A percentile compares a stretch with the other conserved stretches of the same genome.
Evolutionary conservation across 2,888 invertebrate species (phyloP).

Genomic region (Drosophila cyrtoloma): DNA sequence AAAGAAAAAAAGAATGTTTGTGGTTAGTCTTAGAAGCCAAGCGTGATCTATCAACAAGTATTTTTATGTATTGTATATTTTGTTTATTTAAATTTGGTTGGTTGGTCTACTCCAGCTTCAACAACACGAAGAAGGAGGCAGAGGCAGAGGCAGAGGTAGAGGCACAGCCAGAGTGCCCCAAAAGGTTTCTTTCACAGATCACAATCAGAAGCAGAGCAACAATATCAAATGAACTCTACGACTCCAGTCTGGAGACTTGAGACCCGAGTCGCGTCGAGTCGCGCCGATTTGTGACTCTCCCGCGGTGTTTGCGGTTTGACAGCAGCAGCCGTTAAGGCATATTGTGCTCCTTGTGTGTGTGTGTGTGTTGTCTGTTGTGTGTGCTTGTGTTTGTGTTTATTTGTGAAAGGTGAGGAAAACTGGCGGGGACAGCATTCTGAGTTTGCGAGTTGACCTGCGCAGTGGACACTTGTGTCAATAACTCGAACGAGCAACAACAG

Average conservation of each 20-base stretch:
- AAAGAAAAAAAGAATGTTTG: neutral
- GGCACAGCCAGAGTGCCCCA: constrained; percentile 29
- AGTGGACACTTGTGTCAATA: constrained; percentile 68
- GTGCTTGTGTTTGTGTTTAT: constrained; percentile 37
- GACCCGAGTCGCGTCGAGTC: constrained; percentile 27
- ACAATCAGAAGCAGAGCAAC: constrained; percentile 64
- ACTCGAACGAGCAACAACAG: constrained; percentile 21
- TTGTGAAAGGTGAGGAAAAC: constrained; percentile 62
- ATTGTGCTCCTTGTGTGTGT: constrained; percentile 25
- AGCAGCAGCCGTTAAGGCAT: constrained; percentile 36
- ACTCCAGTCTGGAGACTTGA: constrained; percentile 18
- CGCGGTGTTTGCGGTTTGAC: constrained; percentile 71
- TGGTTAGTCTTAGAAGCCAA: neutral
- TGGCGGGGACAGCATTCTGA: constrained; percentile 28
- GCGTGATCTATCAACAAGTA: neutral
- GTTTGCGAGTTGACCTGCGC: constrained; percentile 59
- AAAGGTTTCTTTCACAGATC: constrained; percentile 69
- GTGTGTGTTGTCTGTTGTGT: constrained; percentile 4
- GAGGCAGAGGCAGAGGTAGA: neutral
- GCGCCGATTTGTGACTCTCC: constrained; percentile 39
- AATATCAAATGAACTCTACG: constrained; percentile 64
- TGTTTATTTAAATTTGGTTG: constrained; percentile 1
- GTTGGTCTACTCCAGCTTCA: neutral
- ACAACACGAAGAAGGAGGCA: neutral
- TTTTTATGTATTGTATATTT: neutral